These are phyloP conservation scores for Hoplostethus mediterraneus DNA, from an alignment of 2,797 vertebrate genomes.

Conservation along the genomic window DNA sequence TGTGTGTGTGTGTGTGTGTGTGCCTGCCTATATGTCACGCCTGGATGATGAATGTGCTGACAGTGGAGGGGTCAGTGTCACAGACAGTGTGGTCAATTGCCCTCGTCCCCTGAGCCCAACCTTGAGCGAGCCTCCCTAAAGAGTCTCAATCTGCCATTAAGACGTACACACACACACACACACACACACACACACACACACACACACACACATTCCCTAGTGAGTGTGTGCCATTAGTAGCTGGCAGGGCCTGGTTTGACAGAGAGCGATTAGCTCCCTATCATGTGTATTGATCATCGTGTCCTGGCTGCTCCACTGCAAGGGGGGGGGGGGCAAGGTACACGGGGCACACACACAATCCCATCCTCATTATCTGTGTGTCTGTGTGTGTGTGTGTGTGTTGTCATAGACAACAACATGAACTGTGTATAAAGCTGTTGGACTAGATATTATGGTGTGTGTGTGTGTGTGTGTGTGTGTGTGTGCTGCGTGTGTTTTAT, in stretches of 20 bases:
- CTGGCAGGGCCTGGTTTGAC: constrained; percentile 78
- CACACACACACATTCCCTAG: constrained; percentile 50
- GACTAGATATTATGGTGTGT: no score
- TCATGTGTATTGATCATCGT: constrained; percentile 86
- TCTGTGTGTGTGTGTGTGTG: no score
- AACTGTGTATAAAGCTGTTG: no score
- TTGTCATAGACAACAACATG: no score
- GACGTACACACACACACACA: constrained; percentile 28
- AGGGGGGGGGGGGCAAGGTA: constrained; percentile 62
- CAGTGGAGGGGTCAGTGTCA: constrained; percentile 82
- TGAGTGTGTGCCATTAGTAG: constrained; percentile 82
- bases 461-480: background rate
- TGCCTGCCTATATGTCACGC: constrained; percentile 66
- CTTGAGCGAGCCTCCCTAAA: constrained; percentile 81
- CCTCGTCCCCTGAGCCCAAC: constrained; percentile 76
- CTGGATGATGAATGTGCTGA: constrained; percentile 83
- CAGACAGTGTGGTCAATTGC: constrained; percentile 85
- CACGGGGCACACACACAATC: constrained; percentile 19
- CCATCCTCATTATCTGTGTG: constrained; percentile 3
- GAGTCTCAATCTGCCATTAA: constrained; percentile 81
- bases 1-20: background rate
- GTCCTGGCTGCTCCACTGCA: constrained; percentile 68
- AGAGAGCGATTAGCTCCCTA: constrained; percentile 87
- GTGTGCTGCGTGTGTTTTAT: constrained; percentile 17
- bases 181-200: constrained; percentile 24